Conservation (phyloP, 2,113 vertebrate species). For the Myrmophylax atrothorax region DNA sequence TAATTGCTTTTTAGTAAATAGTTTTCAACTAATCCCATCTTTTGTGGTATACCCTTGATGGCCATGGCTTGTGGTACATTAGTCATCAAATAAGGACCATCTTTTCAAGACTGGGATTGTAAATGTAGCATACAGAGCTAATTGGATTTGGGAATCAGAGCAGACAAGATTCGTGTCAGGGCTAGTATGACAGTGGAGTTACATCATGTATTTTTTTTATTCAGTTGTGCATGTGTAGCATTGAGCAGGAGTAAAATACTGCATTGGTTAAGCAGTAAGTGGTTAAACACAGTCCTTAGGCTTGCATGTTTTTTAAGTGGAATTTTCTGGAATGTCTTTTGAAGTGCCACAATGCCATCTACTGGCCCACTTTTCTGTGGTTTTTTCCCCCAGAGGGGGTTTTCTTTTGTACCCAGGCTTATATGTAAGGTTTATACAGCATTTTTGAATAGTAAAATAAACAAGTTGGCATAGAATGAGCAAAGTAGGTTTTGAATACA, state of each 20-base stretch:
- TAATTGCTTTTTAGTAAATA: background rate
- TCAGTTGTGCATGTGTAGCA: conserved; percentile 58
- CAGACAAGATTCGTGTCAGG: background rate
- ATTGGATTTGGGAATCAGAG: background rate
- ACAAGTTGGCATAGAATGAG: background rate
- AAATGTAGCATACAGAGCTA: background rate
- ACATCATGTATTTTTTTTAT: conserved; percentile 47
- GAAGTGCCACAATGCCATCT: conserved; percentile 77
- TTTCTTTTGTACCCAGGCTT: background rate
- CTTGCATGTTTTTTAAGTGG: conserved; percentile 22
- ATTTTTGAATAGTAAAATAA: background rate
- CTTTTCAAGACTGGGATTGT: background rate
- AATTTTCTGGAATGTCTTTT: conserved; percentile 37
- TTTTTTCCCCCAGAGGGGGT: background rate
- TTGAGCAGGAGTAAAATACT: conserved; percentile 62
- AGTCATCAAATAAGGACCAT: background rate
- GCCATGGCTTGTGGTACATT: background rate
- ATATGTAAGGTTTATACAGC: background rate
- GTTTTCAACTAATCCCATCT: background rate
- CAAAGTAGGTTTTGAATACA: background rate
- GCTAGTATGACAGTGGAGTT: background rate
- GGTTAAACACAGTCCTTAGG: conserved; percentile 50
- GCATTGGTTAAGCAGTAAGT: conserved; percentile 65
- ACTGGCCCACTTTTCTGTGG: conserved; percentile 28
- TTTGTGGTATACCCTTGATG: background rate